phyloP scores from a whole-genome alignment of 2,797 vertebrate species.

The Crax fasciolata region DNA sequence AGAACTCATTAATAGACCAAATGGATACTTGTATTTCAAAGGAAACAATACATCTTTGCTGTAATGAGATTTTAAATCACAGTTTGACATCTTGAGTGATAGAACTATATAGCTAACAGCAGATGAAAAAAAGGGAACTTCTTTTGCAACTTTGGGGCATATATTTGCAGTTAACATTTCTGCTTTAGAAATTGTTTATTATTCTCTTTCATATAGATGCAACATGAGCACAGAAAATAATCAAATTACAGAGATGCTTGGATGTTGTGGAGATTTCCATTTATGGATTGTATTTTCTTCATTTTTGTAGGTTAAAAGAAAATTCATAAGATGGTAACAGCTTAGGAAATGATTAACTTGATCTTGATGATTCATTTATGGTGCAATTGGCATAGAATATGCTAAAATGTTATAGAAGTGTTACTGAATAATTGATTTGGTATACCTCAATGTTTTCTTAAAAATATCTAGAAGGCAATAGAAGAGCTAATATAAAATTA shows the following conservation, averaged over 20 bases:
- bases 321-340: background rate
- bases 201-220: background rate
- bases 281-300: background rate
- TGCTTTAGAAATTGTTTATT: background rate
- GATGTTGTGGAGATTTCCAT: background rate
- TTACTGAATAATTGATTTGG: conserved; percentile 31
- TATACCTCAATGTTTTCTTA: background rate
- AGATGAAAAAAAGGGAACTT: background rate
- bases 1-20: background rate
- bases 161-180: background rate
- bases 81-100: background rate
- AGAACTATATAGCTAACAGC: background rate
- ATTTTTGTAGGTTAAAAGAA: background rate
- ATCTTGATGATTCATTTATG: conserved; percentile 10
- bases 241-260: background rate
- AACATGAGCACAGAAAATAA: background rate
- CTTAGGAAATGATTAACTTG: conserved; percentile 1
- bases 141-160: background rate
- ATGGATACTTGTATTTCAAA: background rate
- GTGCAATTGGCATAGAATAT: conserved; percentile 18
- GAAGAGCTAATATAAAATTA: conserved; percentile 34
- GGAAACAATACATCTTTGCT: background rate
- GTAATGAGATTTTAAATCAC: background rate
- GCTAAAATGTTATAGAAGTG: conserved; percentile 32
- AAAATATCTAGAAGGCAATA: conserved; percentile 21